Evolutionary conservation across 2,888 invertebrate genomes (phyloP).

Genomic region (Leptopilina drosophilae): DNA sequence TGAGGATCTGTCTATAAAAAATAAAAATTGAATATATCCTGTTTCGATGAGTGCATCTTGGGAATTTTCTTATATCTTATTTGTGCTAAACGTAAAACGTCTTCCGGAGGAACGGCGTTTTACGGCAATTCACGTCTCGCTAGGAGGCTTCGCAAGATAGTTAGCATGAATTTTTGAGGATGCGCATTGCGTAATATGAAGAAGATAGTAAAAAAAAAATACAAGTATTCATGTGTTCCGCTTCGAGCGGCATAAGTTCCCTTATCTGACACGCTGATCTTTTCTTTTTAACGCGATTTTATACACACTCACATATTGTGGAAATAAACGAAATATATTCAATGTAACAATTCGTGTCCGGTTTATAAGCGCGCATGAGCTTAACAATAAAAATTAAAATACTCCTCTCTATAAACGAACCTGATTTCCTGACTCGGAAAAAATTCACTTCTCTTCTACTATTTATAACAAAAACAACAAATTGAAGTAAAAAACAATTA

Average conservation of each 20-base stretch:
- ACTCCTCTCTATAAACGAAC: neutral
- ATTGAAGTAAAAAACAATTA: no score
- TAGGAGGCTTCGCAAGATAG: slow-evolving; percentile 32
- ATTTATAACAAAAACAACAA: no score
- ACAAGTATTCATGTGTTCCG: slow-evolving; percentile 68
- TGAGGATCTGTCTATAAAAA: neutral
- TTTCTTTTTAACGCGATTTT: slow-evolving; percentile 37
- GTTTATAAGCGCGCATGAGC: slow-evolving; percentile 43
- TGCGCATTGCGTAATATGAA: slow-evolving; percentile 27
- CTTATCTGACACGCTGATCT: slow-evolving; percentile 63
- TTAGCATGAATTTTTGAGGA: slow-evolving; percentile 37
- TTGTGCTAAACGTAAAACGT: slow-evolving; percentile 30
- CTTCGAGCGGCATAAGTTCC: slow-evolving; percentile 56
- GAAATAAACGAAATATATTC: slow-evolving; percentile 63
- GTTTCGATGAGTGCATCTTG: slow-evolving; percentile 19
- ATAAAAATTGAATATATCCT: slow-evolving; percentile 15
- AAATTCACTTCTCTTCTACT: no score
- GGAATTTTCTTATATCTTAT: slow-evolving; percentile 16
- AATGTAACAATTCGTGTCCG: slow-evolving; percentile 71
- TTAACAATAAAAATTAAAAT: slow-evolving; percentile 35
- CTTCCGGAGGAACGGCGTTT: slow-evolving; percentile 29
- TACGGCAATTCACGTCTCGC: slow-evolving; percentile 36
- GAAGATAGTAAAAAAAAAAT: neutral
- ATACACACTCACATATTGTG: slow-evolving; percentile 46
- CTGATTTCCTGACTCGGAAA: no score